These are phyloP conservation scores for Ramphastos sulfuratus DNA, from an alignment of 2,113 vertebrate genomes.

Conservation along the genomic window DNA sequence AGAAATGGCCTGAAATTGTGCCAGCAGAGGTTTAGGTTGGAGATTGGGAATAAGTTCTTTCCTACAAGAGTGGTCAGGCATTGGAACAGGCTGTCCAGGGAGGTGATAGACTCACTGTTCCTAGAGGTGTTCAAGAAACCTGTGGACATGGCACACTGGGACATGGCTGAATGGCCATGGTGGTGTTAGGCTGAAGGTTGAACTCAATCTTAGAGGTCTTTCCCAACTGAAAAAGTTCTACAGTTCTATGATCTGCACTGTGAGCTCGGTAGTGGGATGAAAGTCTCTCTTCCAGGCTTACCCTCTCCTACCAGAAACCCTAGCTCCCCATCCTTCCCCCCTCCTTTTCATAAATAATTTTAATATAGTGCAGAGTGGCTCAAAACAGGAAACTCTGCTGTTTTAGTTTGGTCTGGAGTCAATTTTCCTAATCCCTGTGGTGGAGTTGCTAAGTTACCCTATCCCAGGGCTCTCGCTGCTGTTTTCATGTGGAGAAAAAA, in stretches of 20 bases:
- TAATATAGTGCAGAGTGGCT: conserved; percentile 61
- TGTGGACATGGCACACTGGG: too few relatives aligned
- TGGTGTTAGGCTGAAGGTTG: too few relatives aligned
- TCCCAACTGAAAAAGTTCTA: too few relatives aligned
- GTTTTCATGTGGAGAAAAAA: conserved; percentile 54
- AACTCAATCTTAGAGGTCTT: too few relatives aligned
- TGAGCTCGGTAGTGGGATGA: background rate
- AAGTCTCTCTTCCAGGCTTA: background rate
- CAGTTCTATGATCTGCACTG: background rate
- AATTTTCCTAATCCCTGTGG: conserved; percentile 65
- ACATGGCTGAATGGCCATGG: too few relatives aligned
- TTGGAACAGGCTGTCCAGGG: too few relatives aligned
- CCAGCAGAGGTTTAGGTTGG: too few relatives aligned
- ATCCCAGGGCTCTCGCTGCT: conserved; percentile 28
- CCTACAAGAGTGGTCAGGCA: too few relatives aligned
- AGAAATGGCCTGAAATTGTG: too few relatives aligned
- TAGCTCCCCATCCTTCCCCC: background rate
- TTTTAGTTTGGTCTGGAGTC: conserved; percentile 65
- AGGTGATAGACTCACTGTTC: too few relatives aligned
- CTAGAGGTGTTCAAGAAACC: too few relatives aligned
- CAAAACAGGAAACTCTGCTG: conserved; percentile 68
- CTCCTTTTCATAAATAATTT: conserved; percentile 65
- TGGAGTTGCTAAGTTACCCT: conserved; percentile 67
- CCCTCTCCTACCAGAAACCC: conserved; percentile 18
- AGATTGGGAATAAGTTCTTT: too few relatives aligned